phyloP scores from a whole-genome alignment of 2,797 vertebrate species.

The Enteromius trimaculatus region DNA sequence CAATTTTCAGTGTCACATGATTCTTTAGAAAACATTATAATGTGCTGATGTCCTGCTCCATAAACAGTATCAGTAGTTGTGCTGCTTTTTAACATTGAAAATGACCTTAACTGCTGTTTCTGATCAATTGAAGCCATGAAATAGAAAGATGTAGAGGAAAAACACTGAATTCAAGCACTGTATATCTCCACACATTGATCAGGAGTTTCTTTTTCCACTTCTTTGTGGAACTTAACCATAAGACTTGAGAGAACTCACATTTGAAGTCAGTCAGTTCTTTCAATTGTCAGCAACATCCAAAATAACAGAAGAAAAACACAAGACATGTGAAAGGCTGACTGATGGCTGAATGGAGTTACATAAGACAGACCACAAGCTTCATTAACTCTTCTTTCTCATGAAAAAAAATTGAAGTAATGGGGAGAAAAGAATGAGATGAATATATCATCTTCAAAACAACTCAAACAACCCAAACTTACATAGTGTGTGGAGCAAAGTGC shows the following conservation, averaged over 20 bases:
- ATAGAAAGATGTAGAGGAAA: not conserved
- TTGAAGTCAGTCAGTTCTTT: not conserved
- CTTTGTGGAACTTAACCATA: not conserved
- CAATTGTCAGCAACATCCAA: not conserved
- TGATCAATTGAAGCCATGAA: not conserved
- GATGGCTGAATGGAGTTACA: conserved; percentile 12
- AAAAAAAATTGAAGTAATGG: conserved; percentile 40
- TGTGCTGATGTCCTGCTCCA: not conserved
- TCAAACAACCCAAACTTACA: conserved; percentile 38
- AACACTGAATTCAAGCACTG: not conserved
- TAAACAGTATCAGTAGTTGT: not conserved
- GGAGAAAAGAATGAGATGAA: conserved; percentile 35
- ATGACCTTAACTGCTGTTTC: not conserved
- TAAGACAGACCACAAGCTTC: conserved; percentile 18
- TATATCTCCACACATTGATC: not conserved
- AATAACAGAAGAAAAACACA: not conserved
- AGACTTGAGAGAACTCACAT: not conserved
- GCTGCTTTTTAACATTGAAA: not conserved
- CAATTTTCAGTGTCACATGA: not conserved
- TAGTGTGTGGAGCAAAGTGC: conserved; percentile 29
- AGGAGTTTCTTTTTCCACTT: not conserved
- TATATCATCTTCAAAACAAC: conserved; percentile 42
- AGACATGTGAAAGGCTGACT: not conserved
- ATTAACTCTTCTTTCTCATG: conserved; percentile 28
- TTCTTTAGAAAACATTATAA: not conserved